These are phyloP conservation scores for Drosophila lowei DNA, from an alignment of 1,140 invertebrate genomes.

Conservation along the genomic window DNA sequence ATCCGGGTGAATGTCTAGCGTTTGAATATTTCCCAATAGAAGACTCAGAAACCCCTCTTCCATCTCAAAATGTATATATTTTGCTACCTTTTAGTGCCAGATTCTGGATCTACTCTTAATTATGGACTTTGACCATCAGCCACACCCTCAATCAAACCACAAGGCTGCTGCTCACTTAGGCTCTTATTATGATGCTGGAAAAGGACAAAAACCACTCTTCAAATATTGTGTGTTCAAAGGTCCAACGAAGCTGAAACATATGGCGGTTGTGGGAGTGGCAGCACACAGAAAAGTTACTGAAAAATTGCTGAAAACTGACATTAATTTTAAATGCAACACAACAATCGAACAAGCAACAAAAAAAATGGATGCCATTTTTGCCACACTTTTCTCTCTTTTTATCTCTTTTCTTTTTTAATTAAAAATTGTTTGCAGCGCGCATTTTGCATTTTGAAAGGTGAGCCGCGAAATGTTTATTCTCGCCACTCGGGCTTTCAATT, in stretches of 20 bases:
- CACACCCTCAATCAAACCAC: no score
- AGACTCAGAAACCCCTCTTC: no score
- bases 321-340: slow-evolving; percentile 53
- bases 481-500: background rate
- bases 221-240: slow-evolving; percentile 13
- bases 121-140: slow-evolving; percentile 18
- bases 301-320: slow-evolving; percentile 47
- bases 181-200: slow-evolving; percentile 38
- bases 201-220: slow-evolving; percentile 9
- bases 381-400: background rate
- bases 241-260: slow-evolving; percentile 38
- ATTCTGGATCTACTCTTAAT: slow-evolving; percentile 32
- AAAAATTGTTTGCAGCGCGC: slow-evolving; percentile 41
- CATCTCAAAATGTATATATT: no score
- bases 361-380: slow-evolving; percentile 12
- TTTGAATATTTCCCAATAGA: background rate
- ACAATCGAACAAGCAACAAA: slow-evolving; percentile 7
- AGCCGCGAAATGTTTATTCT: slow-evolving; percentile 2
- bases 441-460: slow-evolving; percentile 43
- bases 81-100: no score
- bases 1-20: no score
- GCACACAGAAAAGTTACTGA: slow-evolving; percentile 11
- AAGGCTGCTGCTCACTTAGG: slow-evolving; percentile 16
- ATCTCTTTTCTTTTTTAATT: slow-evolving; percentile 41
- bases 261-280: background rate